Conservation (phyloP, 2,113 vertebrate species). For the Oplegnathus fasciatus region DNA sequence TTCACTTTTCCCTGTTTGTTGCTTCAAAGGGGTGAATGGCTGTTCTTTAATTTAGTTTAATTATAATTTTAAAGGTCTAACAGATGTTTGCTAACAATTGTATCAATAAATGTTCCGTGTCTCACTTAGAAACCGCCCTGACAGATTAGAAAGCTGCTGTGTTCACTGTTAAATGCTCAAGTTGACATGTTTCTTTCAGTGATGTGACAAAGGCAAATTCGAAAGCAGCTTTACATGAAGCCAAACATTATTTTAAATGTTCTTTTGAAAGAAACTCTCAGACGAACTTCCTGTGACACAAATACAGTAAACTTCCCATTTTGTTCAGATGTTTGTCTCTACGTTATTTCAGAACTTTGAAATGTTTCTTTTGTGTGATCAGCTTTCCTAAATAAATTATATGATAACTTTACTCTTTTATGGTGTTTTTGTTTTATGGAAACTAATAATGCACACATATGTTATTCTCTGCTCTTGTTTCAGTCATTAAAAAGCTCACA, state of each 20-base stretch:
- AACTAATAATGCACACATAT: background rate
- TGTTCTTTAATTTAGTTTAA: background rate
- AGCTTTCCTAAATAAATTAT: conserved; percentile 30
- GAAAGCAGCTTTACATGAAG: conserved; percentile 3
- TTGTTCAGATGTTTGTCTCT: background rate
- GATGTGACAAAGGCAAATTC: background rate
- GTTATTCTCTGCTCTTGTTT: background rate
- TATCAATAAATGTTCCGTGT: background rate
- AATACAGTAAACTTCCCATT: background rate
- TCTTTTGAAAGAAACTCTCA: background rate
- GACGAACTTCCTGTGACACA: background rate
- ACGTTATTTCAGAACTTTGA: background rate
- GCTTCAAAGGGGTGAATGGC: background rate
- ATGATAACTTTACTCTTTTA: background rate
- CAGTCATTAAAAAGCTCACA: background rate
- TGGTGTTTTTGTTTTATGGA: background rate
- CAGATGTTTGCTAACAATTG: background rate
- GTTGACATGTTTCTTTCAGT: background rate
- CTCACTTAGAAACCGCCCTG: background rate
- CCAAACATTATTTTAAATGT: background rate
- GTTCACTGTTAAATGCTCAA: background rate
- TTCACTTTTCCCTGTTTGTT: background rate
- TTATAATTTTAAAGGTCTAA: conserved; percentile 2
- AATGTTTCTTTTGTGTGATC: conserved; percentile 1
- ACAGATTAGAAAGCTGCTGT: conserved; percentile 7